Base-by-base conservation (phyloP, 2,797 vertebrate genomes). In the Hapalemur alaotrensis region DNA sequence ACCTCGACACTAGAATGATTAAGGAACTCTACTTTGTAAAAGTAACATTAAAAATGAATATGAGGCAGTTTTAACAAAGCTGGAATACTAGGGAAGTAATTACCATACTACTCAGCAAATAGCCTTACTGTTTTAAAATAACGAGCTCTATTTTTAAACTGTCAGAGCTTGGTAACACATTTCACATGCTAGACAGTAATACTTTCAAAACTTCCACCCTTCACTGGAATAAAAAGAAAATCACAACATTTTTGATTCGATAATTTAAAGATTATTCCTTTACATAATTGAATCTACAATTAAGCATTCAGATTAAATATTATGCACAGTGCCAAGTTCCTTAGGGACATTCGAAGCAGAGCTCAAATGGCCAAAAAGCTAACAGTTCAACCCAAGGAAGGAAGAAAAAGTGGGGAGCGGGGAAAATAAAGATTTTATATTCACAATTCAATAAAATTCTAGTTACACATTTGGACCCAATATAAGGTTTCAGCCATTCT, bases 1-100 rank as follows among this genome's bases (percentile, higher is more conserved):
- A 50, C 13, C 13, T 50, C 22, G 50, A 86, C 11, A 43, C 67
- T 35, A 43, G 88, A 85, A 88, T 70, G 80, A 75, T 61, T 93
- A 91, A 96, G 73, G 91, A 96, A 85, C 48, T 83, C 73, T 69
- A 89, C 95, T 95, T 79, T 93, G 78, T 88, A 92, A 90, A 50
- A 23, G 46, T 59, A 93, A 50, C 35, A 83, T 86, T 61, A 91
- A 97, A 93, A 95, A 92, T 95, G 88, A 96, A 88, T 12, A 59
- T 7, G 61, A 96, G 78, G 35, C 50, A 54, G 4, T 88, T 92
- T 59, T 43, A 82, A 92, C 73, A 95, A 95, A 88, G 43, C 79
- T 1, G 8, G 63, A 87, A 35, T 79, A 63, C 61, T 65, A 32
- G 13, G 22, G 57, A 93, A 88, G 61, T 54, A 78, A 82, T 78